Base-by-base conservation (phyloP, 53 echinoderm and acorn worm genomes). In the Echinarachnius parma region DNA sequence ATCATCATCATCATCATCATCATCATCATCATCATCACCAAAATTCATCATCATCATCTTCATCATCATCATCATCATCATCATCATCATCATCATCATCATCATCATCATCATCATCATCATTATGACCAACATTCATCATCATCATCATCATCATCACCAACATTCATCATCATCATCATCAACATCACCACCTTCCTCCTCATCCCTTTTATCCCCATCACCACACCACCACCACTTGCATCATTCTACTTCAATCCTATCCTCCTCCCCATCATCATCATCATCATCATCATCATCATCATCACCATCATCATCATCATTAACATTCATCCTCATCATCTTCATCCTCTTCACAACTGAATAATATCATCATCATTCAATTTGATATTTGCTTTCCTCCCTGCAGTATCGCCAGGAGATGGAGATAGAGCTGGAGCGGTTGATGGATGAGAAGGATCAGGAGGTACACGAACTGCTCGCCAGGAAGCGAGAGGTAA, bases 361-460 rank as follows among this genome's bases (percentile, higher is more conserved):
- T n/a, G n/a, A n/a, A n/a, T n/a, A n/a, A n/a, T n/a, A n/a, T n/a
- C n/a, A 53, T 53, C 8, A 9, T n/a, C 19, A 9, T 53, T 8
- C 5, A 5, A 7, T 9, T 53, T 8, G 5, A 42, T 50, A 22
- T 50, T 14, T 50, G 0, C 5, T 50, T 50, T 22, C n/a, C 21
- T 50, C 18, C 19, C 9, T 30, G 24, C 42, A 92, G 87, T 92
- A 88, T 72, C 84, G 87, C 28, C 77, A 85, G 25, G 88, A 92
- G 39, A 75, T 92, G 57, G 80, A 88, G 34, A 66, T 48, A 8
- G 92, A 94, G 64, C 78, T 94, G 21, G 86, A 94, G 23, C 63
- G 76, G 57, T 67, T 81, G 76, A 63, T 94, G 20, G 86, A 90
- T 23, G 84, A 83, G 34, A 90, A 90, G 33, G 87, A 93, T 16